phyloP scores from a whole-genome alignment of 1,140 invertebrate species.

The Habropoda laboriosa region DNA sequence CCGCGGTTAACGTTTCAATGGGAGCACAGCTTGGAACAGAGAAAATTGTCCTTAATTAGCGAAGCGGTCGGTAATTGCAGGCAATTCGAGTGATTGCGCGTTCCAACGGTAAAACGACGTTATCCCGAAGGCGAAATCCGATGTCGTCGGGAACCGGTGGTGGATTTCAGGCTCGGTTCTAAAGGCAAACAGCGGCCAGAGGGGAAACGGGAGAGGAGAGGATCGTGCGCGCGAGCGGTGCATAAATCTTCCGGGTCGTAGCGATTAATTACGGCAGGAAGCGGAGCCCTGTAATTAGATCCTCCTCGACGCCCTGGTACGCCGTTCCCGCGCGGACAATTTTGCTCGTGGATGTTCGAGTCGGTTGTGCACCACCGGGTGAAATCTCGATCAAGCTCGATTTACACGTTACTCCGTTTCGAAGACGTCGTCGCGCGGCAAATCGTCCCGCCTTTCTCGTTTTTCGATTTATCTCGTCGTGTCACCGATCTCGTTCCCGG shows the following conservation, averaged over 20 bases:
- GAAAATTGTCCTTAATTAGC: constrained; percentile 27
- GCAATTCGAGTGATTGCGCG: constrained; percentile 21
- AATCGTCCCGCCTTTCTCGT: background rate
- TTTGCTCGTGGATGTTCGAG: no score
- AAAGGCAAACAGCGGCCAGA: constrained; percentile 41
- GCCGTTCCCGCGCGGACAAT: constrained; percentile 58
- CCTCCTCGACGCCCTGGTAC: constrained; percentile 61
- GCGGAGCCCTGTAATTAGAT: constrained; percentile 72
- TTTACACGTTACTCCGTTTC: constrained; percentile 16
- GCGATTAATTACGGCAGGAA: constrained; percentile 73
- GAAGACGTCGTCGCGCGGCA: constrained; percentile 20
- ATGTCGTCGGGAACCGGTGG: background rate
- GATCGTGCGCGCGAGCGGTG: constrained; percentile 25
- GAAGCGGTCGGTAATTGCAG: constrained; percentile 6
- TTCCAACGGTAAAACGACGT: background rate
- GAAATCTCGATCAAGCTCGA: constrained; percentile 20
- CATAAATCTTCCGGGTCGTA: constrained; percentile 66
- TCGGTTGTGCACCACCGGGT: constrained; percentile 19
- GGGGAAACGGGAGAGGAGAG: background rate
- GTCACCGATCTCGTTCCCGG: no score
- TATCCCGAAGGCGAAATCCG: constrained; percentile 1
- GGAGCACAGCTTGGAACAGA: background rate
- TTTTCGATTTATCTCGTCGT: background rate
- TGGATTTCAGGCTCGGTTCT: background rate
- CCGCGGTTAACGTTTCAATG: constrained; percentile 1